A percentile compares a stretch with the other conserved stretches of the same genome.
Conservation (phyloP, 2,888 invertebrate genomes). For the Barypeithes pellucidus region DNA sequence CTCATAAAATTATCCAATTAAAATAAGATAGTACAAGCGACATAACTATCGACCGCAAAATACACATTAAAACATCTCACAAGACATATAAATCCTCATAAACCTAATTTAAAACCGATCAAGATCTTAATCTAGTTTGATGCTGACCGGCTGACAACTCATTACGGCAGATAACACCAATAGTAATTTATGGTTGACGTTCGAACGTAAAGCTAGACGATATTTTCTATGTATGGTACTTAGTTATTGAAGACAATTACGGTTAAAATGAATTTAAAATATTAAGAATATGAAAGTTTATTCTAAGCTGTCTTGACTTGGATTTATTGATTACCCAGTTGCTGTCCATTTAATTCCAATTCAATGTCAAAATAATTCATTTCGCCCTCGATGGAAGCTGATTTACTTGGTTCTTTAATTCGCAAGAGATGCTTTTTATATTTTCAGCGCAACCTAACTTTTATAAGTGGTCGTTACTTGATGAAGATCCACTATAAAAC, state of each 20-base stretch:
- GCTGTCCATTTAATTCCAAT: neutral
- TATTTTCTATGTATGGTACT: constrained; percentile 2
- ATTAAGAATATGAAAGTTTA: neutral
- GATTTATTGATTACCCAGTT: neutral
- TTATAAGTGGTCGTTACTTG: too few species aligned
- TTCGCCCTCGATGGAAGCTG: neutral
- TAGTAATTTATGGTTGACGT: constrained; percentile 19
- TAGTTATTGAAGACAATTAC: neutral
- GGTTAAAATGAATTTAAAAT: constrained; percentile 3
- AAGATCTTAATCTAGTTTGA: constrained; percentile 16
- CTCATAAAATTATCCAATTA: constrained; percentile 1
- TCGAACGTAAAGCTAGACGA: neutral
- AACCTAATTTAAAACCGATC: constrained; percentile 23
- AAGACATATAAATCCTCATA: constrained; percentile 18
- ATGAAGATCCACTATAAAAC: too few species aligned
- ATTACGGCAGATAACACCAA: constrained; percentile 10
- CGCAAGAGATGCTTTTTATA: too few species aligned
- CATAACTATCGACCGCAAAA: neutral
- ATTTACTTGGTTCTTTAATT: neutral
- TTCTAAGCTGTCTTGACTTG: neutral
- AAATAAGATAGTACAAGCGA: neutral
- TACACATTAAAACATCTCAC: neutral
- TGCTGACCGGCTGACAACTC: constrained; percentile 19
- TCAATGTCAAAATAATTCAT: neutral
- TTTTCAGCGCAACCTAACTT: too few species aligned